Percentiles rank a stretch among this genome's conserved stretches.
phyloP scores from a whole-genome alignment of 2,113 vertebrate species.

The Oreotrochilus melanogaster region DNA sequence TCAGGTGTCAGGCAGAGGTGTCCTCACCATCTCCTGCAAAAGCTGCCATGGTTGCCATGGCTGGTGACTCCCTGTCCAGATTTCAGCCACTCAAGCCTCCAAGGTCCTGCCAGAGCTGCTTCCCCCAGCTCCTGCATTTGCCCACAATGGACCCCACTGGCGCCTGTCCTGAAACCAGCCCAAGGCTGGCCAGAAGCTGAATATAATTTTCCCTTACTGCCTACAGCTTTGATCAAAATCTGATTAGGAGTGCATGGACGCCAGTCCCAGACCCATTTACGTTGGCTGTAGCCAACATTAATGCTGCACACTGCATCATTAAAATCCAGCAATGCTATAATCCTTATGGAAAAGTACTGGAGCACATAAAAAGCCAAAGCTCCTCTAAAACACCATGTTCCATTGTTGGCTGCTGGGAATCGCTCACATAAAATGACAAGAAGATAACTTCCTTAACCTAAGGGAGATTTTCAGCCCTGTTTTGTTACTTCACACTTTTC shows the following conservation, averaged over 20 bases:
- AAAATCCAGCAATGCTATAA: neutral
- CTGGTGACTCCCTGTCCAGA: neutral
- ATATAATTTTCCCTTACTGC: neutral
- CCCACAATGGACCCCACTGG: fast-evolving
- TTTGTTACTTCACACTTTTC: neutral
- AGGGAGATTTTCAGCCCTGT: neutral
- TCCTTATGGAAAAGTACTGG: neutral
- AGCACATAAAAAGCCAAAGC: neutral
- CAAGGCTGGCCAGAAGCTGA: neutral
- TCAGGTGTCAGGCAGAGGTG: neutral
- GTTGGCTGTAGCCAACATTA: neutral
- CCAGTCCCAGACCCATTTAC: neutral
- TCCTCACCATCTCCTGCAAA: neutral
- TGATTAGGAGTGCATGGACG: neutral
- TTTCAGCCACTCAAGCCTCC: fast-evolving
- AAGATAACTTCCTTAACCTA: neutral
- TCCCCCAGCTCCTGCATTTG: neutral
- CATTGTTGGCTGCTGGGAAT: neutral
- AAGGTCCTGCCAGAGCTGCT: neutral
- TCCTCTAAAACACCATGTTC: neutral
- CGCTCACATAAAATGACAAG: fast-evolving
- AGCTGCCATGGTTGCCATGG: fast-evolving
- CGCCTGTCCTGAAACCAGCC: neutral
- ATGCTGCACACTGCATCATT: fast-evolving
- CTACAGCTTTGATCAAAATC: neutral